phyloP scores from a whole-genome alignment of 1,140 invertebrate species.

The Sesamia nonagrioides region DNA sequence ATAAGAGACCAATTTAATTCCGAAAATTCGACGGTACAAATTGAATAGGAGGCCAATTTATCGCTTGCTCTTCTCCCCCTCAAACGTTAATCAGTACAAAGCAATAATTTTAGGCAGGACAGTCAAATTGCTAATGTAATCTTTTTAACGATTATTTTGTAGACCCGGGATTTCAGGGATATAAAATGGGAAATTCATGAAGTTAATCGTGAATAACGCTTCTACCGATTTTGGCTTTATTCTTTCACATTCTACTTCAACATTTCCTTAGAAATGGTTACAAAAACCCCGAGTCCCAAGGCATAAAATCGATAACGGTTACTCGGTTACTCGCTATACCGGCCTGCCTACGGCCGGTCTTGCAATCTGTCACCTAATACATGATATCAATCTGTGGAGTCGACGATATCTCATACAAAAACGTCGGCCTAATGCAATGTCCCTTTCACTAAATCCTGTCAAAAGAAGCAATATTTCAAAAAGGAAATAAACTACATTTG shows the following conservation, averaged over 20 bases:
- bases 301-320: slow-evolving; percentile 18
- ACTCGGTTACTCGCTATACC: slow-evolving; percentile 15
- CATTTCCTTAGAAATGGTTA: slow-evolving; percentile 12
- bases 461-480: slow-evolving; percentile 35
- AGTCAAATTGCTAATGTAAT: slow-evolving; percentile 33
- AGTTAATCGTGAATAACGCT: neutral
- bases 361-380: slow-evolving; percentile 31
- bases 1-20: neutral
- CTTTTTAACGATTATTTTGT: slow-evolving; percentile 35
- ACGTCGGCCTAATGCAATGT: slow-evolving; percentile 12
- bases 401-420: slow-evolving; percentile 17
- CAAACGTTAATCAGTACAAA: neutral
- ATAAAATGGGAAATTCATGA: slow-evolving; percentile 30
- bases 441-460: slow-evolving; percentile 18
- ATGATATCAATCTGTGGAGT: slow-evolving; percentile 30
- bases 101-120: slow-evolving; percentile 13
- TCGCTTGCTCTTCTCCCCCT: neutral
- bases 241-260: neutral
- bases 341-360: slow-evolving; percentile 15
- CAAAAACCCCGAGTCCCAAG: neutral
- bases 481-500: slow-evolving; percentile 34
- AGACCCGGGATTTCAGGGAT: slow-evolving; percentile 2
- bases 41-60: too few species aligned
- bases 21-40: neutral
- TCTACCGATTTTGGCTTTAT: neutral